A percentile compares a stretch with the other conserved stretches of the same genome.
These are phyloP conservation scores for Thymelicus acteon DNA, from an alignment of 2,888 invertebrate species.

Conservation along the genomic window DNA sequence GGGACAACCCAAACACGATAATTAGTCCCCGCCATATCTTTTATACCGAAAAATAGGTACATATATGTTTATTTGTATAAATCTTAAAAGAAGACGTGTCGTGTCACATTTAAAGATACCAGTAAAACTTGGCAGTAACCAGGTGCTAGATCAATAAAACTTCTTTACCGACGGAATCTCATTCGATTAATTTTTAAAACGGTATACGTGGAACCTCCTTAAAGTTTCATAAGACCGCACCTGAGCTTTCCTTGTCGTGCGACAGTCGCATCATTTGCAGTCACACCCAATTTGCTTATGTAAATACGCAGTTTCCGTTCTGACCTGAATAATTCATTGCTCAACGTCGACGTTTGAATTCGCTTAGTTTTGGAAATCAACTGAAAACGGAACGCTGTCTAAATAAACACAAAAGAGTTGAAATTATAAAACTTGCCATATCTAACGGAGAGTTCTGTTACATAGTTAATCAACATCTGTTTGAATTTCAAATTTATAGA, in stretches of 20 bases:
- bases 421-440: conserved; percentile 58
- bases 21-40: no score
- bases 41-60: no score
- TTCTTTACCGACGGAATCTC: not conserved
- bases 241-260: conserved; percentile 9
- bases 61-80: no score
- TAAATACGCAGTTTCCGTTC: conserved; percentile 82
- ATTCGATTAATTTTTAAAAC: not conserved
- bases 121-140: not conserved
- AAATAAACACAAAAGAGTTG: conserved; percentile 58
- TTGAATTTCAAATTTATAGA: conserved; percentile 4
- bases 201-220: not conserved
- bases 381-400: conserved; percentile 65
- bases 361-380: conserved; percentile 73
- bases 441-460: not conserved
- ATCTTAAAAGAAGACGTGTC: no score
- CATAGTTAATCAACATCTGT: not conserved
- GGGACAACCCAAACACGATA: no score
- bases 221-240: conserved; percentile 14
- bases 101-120: not conserved
- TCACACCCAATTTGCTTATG: conserved; percentile 83
- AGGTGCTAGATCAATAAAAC: not conserved
- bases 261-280: conserved; percentile 33
- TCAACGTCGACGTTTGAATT: conserved; percentile 69
- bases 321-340: conserved; percentile 81